Evolutionary conservation across 2,888 invertebrate species (phyloP).

Genomic region (Chrysodeixis includens): DNA sequence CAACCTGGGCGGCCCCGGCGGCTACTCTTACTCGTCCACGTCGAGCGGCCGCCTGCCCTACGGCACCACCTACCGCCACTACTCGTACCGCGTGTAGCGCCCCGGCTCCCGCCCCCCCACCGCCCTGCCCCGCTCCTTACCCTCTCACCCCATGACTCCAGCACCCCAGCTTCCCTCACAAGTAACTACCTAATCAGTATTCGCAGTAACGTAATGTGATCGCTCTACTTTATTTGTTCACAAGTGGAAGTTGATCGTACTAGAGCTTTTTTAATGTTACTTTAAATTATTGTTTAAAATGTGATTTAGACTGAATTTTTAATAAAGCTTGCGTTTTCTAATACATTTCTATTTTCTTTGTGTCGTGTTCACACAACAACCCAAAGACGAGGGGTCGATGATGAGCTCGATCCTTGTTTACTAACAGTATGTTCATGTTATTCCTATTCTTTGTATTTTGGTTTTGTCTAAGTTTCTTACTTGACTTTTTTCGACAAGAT

Average conservation of each 20-base stretch:
- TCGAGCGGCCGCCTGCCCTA: slow-evolving; percentile 94
- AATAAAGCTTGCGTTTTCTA: slow-evolving; percentile 88
- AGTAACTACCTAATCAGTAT: slow-evolving; percentile 83
- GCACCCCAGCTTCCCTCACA: slow-evolving; percentile 63
- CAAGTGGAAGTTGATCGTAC: slow-evolving; percentile 80
- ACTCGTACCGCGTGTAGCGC: slow-evolving; percentile 95
- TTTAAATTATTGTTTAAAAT: slow-evolving; percentile 76
- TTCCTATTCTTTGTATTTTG: slow-evolving; percentile 39
- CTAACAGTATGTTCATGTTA: slow-evolving; percentile 69
- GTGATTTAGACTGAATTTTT: slow-evolving; percentile 87
- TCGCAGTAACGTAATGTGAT: slow-evolving; percentile 83
- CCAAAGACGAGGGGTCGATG: slow-evolving; percentile 71
- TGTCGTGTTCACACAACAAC: slow-evolving; percentile 69
- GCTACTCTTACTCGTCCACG: slow-evolving; percentile 95
- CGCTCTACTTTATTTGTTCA: slow-evolving; percentile 80
- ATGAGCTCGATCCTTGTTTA: slow-evolving; percentile 79
- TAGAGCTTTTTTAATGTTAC: slow-evolving; percentile 79
- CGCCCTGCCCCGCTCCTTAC: slow-evolving; percentile 50
- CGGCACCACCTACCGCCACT: slow-evolving; percentile 95
- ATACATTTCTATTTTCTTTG: slow-evolving; percentile 77
- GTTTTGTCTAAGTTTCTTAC: slow-evolving; percentile 38
- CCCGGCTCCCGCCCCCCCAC: slow-evolving; percentile 69
- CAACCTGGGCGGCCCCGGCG: slow-evolving; percentile 93
- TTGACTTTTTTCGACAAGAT: slow-evolving; percentile 7
- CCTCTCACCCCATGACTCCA: slow-evolving; percentile 55